Evolutionary conservation across 2,113 vertebrate genomes (phyloP).

Genomic region (Gymnarchus niloticus): DNA sequence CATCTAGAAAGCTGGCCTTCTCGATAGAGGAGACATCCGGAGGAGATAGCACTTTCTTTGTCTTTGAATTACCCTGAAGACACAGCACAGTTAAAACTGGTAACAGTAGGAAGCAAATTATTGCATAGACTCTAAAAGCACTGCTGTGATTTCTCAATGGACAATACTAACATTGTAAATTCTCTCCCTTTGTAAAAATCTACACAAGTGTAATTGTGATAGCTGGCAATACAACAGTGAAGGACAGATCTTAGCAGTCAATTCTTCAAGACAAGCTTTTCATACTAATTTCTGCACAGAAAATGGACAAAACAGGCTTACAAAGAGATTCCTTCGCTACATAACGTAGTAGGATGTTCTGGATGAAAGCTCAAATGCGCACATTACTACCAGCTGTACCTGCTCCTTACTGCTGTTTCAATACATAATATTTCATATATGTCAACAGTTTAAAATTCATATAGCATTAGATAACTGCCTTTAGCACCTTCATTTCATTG

Average conservation of each 20-base stretch:
- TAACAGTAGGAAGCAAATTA: neutral
- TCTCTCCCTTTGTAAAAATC: neutral
- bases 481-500: neutral
- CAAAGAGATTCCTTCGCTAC: too few relatives aligned
- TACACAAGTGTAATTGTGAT: neutral
- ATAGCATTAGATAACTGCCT: neutral
- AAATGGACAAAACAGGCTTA: neutral
- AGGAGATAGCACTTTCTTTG: neutral
- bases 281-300: neutral
- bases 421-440: neutral
- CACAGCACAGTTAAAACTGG: neutral
- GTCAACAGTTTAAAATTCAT: neutral
- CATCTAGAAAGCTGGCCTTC: constrained; percentile 41
- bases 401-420: neutral
- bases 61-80: neutral
- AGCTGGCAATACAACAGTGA: neutral
- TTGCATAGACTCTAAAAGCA: neutral
- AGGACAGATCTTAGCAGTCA: neutral
- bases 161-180: neutral
- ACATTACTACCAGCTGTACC: neutral
- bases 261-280: neutral
- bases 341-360: too few relatives aligned
- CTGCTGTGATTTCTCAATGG: neutral
- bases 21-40: constrained; percentile 42
- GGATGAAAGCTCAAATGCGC: neutral